Base-by-base conservation (phyloP, 2,888 invertebrate species). In the Achlya flavicornis region DNA sequence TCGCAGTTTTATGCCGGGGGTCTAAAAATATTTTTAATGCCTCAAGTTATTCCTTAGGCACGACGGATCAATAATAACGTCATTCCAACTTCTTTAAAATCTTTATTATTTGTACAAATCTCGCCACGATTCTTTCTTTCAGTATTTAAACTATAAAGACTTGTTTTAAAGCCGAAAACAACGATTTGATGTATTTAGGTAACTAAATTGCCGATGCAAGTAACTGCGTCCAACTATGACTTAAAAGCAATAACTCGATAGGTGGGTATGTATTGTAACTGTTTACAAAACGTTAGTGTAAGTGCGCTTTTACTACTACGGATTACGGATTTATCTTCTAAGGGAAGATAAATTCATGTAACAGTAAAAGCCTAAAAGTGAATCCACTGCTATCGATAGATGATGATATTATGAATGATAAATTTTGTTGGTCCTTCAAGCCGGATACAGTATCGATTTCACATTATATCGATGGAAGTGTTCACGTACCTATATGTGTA, bases 401-500 rank as follows among this genome's bases (percentile, higher is more conserved):
- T 43, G 43, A 48, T 48, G 48, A 48, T 26, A 26, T 26, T 26
- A 19, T 16, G 7, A 6, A 7, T 48, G 48, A n/a, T 5, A 46
- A 41, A 12, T 12, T 41, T 41, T 41, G 4, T 41, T 48, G 48
- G 48, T 48, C 48, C 48, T 48, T 48, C 48, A 5, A 48, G 48
- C 48, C 48, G 48, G 48, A 48, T 46, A 14, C 12, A 41, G 41
- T 4, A 10, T 10, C 8, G 12, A 43, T 43, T 43, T 8, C 8
- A 16, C 8, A 10, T 53, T 16, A 48, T n/a, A 48, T 53, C 53
- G 53, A 53, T 53, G 53, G 19, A 7, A 53, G 53, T 53, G 53
- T 19, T 48, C 48, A 10, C 19, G 53, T 63, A 66, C 63, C 38
- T 64, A 63, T 64, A 63, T 65, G 66, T 79, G 75, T 81, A 79